These are phyloP conservation scores for Narcine bancroftii DNA, from an alignment of 2,113 vertebrate genomes.

Conservation along the genomic window DNA sequence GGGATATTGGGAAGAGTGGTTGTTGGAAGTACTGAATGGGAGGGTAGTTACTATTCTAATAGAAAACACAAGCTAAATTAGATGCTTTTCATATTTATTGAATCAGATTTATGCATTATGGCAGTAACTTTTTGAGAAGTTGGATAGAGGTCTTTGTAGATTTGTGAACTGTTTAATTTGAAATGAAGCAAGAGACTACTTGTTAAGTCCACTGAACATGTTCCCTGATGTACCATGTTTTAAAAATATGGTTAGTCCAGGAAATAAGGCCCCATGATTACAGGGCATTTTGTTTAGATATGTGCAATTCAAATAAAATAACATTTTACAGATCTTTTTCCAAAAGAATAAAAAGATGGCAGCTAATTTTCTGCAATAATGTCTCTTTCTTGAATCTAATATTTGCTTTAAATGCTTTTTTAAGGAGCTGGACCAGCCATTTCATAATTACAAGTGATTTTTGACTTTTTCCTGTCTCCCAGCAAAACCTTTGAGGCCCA, in stretches of 20 bases:
- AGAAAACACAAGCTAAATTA: background rate
- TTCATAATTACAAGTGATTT: background rate
- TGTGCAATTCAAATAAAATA: slow-evolving; percentile 26
- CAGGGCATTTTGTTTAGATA: slow-evolving; percentile 19
- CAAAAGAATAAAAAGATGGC: slow-evolving; percentile 30
- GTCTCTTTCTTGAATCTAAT: background rate
- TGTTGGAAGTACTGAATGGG: no score
- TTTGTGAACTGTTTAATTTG: slow-evolving; percentile 7
- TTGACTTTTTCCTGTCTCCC: background rate
- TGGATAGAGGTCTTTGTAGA: background rate
- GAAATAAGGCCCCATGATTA: background rate
- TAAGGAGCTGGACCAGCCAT: background rate
- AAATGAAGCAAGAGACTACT: background rate
- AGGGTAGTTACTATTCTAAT: background rate
- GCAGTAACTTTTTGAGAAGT: background rate
- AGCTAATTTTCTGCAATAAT: slow-evolving; percentile 14
- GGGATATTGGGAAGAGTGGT: background rate
- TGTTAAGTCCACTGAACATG: background rate
- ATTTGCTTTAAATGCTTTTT: slow-evolving; percentile 5
- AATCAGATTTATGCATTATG: background rate
- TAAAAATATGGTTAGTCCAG: background rate
- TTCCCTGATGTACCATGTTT: background rate
- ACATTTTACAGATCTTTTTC: slow-evolving; percentile 42
- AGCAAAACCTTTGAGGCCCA: background rate
- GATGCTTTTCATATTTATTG: background rate